Evolutionary conservation across 2,113 vertebrate genomes (phyloP).

Genomic region (Gavia stellata): DNA sequence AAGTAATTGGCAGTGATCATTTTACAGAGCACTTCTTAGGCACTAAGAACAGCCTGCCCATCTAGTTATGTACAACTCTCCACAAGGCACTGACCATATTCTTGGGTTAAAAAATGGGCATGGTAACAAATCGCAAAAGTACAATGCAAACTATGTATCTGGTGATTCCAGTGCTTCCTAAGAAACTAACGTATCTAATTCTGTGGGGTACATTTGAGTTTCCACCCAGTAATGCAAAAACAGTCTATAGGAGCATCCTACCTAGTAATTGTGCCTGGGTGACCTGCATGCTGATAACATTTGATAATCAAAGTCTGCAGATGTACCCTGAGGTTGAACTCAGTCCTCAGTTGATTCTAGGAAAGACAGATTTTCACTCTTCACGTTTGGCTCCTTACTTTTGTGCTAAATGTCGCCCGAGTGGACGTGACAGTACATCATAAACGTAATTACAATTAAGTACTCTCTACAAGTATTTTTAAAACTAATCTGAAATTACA

Average conservation of each 20-base stretch:
- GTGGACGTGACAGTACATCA: neutral
- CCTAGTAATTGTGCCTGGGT: neutral
- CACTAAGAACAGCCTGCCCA: neutral
- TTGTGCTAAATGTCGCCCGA: neutral
- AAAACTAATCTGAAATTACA: neutral
- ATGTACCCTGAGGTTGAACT: neutral
- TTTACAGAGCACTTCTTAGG: neutral
- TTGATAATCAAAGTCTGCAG: neutral
- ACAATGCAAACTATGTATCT: neutral
- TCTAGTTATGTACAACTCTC: neutral
- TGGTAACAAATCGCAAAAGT: neutral
- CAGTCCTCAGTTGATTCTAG: neutral
- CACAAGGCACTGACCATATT: neutral
- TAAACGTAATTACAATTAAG: neutral
- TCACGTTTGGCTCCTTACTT: neutral
- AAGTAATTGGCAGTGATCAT: neutral
- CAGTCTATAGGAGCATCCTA: neutral
- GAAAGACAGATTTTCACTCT: neutral
- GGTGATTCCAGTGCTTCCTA: neutral
- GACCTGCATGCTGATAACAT: neutral
- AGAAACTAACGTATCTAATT: neutral
- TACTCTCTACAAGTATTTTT: neutral
- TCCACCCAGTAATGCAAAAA: neutral
- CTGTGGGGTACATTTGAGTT: neutral
- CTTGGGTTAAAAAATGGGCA: neutral